Evolutionary conservation across 2,113 vertebrate genomes (phyloP).

Genomic region (Lepus timidus): DNA sequence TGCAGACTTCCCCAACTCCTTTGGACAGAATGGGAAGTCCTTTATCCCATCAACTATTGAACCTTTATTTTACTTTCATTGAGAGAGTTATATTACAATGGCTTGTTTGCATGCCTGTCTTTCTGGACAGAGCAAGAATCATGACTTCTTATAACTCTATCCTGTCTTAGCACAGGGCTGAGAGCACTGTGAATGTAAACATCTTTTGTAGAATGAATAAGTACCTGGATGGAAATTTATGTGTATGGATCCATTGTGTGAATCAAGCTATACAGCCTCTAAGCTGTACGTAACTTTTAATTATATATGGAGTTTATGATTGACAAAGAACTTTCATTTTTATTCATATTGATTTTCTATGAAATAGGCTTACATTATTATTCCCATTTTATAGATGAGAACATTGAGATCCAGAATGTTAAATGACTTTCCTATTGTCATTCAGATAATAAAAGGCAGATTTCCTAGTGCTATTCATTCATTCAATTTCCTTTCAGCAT

Average conservation of each 20-base stretch:
- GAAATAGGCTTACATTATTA: not conserved
- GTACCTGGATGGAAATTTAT: not conserved
- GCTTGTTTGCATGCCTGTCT: not conserved
- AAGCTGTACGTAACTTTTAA: conserved; percentile 5
- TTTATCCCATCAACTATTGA: not conserved
- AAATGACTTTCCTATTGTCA: conserved; percentile 25
- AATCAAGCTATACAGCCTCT: not conserved
- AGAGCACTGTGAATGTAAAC: not conserved
- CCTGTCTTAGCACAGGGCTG: not conserved
- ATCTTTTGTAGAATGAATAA: conserved; percentile 27
- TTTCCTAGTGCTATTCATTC: no score
- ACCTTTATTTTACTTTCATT: conserved; percentile 41
- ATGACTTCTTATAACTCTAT: not conserved
- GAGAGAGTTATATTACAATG: not conserved
- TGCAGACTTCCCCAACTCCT: not conserved
- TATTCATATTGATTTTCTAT: not conserved
- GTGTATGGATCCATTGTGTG: not conserved
- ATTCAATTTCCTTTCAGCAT: no score
- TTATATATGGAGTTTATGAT: not conserved
- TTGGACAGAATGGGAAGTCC: not conserved
- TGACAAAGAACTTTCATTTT: conserved; percentile 51
- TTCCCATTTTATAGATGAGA: conserved; percentile 1
- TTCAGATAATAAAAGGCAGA: not conserved
- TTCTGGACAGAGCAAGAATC: not conserved
- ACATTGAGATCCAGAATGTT: not conserved